Base-by-base conservation (phyloP, 1,140 invertebrate species). In the Bactericera cockerelli region DNA sequence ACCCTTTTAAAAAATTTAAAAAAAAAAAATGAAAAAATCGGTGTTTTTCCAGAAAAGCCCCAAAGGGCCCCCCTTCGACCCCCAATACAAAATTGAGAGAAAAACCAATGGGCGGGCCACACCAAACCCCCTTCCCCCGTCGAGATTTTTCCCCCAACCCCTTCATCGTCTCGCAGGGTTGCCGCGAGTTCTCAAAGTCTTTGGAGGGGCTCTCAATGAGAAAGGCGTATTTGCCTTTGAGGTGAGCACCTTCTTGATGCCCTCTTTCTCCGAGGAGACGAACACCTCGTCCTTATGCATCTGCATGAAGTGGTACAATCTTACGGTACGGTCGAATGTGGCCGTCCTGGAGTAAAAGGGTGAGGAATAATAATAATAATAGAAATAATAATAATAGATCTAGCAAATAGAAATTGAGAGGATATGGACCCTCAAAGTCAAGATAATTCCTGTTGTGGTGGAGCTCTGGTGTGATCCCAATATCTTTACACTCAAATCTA, bases 231-330 rank as follows among this genome's bases (percentile, higher is more conserved):
- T 95, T 93, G 63, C 84, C 84, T n/a, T n/a, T n/a, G n/a, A n/a
- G n/a, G 75, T 90, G 90, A 60, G 72, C 26, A 93, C 90, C 60
- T 84, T 74, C 59, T 79, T 74, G 61, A 93, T 90, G 6, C 90
- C 90, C 69, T 92, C 87, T 59, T 86, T 84, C 68, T 93, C 91
- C 1, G 81, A 81, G 60, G 76, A 74, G 0, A 90, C 86, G 65
- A 93, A 91, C 25, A 90, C 85, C 22, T 49, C n/a, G 67, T 89
- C 79, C 64, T 86, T 85, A 63, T 83, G 74, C 11, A 84, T 80
- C 64, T 84, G 86, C 93, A 97, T 96, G 66, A 89, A 94, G 66
- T 92, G 85, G 90, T 90, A 96, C 93, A 97, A 97, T 71, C 87
- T 83, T 68, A 83, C 83, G 72, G 94, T 95, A 1, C 8, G 6